Evolutionary conservation across 2,113 vertebrate genomes (phyloP), one percentile per base, ranked within the genome.

Genomic region (Peucedramus taeniatus): DNA sequence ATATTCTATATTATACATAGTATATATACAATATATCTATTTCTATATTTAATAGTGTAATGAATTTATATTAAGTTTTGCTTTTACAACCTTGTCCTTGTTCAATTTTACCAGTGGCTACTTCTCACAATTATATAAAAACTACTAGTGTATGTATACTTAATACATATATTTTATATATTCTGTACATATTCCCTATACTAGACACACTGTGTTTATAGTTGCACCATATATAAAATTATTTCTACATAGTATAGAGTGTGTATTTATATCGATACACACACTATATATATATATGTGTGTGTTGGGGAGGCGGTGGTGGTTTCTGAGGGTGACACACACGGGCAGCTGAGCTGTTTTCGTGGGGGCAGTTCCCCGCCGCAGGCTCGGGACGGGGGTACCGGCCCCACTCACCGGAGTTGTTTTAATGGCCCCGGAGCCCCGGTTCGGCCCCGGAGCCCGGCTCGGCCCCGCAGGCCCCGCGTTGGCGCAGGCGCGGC

Each of bases 321-420:
- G 49, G 21, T 33, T 42, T 27, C 71, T 8, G 49, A 8, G 8
- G 40, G 26, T 26, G n/a, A 5, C 9, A 11, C 54, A 7, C 9
- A 5, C 15, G 13, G 26, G 27, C 4, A 35, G 49, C 17, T 0
- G 54, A 11, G 39, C 70, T 27, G 10, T 11, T 13, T 5, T 13
- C 1, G 39, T 1, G 3, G 26, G 7, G 28, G 21, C 1, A 17
- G 15, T 5, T 9, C 13, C 26, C 20, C 8, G 33, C 50, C 5
- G 7, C 37, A 9, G 23, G 18, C 37, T 24, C 8, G 4, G 2
- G 4, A 6, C 3, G 17, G 7, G 10, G 18, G 14, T 3, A 2
- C 2, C 24, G 15, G 42, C 11, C 3, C 5, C 70, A 0, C 30
- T 39, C 4, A 21, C 1, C 3, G 13, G 40, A 3, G 16, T 12